Evolutionary conservation across 2,113 vertebrate genomes (phyloP).

Genomic region (Noctilio leporinus): DNA sequence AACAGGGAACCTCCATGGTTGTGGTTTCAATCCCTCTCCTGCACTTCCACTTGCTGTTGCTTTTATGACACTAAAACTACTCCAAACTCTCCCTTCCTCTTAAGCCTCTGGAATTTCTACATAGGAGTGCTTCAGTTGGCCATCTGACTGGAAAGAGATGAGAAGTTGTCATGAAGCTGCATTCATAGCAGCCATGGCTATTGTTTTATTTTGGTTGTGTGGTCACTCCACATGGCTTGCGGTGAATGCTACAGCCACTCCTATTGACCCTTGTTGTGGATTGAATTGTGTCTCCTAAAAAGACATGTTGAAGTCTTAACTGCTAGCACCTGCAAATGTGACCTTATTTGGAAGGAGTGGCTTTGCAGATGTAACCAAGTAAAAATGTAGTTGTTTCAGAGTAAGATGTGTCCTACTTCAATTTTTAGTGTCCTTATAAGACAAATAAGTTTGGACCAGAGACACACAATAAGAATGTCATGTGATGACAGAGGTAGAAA

Average conservation of each 20-base stretch:
- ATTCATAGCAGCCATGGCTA: not conserved
- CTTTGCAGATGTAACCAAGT: not conserved
- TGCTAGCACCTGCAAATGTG: not conserved
- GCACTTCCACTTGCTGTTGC: not conserved
- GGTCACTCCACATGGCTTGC: not conserved
- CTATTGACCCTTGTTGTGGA: too few species aligned
- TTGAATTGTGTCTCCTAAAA: not conserved
- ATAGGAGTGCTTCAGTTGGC: not conserved
- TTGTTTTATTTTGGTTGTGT: too few species aligned
- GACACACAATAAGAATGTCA: not conserved
- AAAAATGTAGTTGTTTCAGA: not conserved
- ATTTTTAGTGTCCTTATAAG: not conserved
- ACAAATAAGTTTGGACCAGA: not conserved
- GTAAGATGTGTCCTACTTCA: not conserved
- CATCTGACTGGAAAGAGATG: not conserved
- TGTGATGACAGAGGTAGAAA: not conserved
- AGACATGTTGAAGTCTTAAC: not conserved
- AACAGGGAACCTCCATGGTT: accelerated
- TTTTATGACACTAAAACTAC: not conserved
- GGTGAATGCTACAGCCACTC: too few species aligned
- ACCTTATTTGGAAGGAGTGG: not conserved
- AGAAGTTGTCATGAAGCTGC: not conserved
- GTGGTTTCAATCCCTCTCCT: too few species aligned
- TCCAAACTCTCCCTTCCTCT: not conserved
- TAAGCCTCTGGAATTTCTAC: not conserved